Base-by-base conservation (phyloP, 92 coral and sea anemone species). In the Porites rus region DNA sequence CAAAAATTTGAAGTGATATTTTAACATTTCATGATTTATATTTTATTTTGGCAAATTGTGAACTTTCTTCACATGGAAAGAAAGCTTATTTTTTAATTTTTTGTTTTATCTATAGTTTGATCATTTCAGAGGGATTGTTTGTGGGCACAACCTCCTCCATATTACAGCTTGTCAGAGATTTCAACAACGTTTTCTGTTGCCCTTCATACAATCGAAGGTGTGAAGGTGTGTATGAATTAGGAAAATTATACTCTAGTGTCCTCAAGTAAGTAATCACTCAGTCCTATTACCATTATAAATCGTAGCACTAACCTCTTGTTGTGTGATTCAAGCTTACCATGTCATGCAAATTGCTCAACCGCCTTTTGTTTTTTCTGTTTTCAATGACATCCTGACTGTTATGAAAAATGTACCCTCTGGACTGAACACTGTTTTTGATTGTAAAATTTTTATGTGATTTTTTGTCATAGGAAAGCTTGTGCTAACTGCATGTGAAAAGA, bases 61-160 rank as follows among this genome's bases (percentile, higher is more conserved):
- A 19, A 25, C 58, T 59, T 56, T 76, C 58, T 10, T 25, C 66
- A 51, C 18, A 31, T 31, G 43, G 61, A 53, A 72, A 72, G 1
- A 51, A 31, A 46, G 22, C 77, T 72, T 50, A 18, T 20, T 14
- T 6, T 31, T 31, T 3, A 31, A 31, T 31, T 31, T 31, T 31
- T 31, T 31, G 43, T 31, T 31, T 31, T 31, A 3, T 31, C 43
- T 31, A 6, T 2, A 31, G 43, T 31, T 31, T 31, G 43, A 31
- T 31, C 43, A 31, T 31, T 31, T 6, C 43, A 59, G 28, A 76
- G 66, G 63, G 31, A 53, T 58, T 89, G 69, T 87, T 87, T 76
- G 86, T 87, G 50, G 86, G 86, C 58, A 87, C 90, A 87, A 73
- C 90, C 38, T 87, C 86, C 50, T 65, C 69, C 74, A 87, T 87